Evolutionary conservation across 2,113 vertebrate species (phyloP).

Genomic region (Macquaria australasica): DNA sequence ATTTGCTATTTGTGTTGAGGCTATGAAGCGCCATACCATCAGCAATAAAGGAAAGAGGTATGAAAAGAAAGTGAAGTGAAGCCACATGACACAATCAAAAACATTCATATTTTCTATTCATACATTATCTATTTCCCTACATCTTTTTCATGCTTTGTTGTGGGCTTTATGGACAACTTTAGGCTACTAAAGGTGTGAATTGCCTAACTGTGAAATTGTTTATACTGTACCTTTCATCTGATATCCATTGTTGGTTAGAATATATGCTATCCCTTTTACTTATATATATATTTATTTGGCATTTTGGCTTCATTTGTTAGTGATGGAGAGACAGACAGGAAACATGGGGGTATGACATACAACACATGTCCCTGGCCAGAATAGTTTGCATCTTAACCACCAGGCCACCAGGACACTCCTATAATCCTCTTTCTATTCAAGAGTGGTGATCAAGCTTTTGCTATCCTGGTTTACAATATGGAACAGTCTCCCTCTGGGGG

Average conservation of each 20-base stretch:
- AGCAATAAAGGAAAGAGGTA: neutral
- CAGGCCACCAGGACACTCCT: neutral
- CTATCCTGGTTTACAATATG: neutral
- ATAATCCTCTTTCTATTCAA: neutral
- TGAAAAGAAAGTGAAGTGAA: neutral
- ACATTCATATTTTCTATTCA: neutral
- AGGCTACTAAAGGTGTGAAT: neutral
- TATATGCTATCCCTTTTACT: neutral
- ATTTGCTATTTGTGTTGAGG: neutral
- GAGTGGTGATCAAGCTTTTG: neutral
- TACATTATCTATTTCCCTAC: neutral
- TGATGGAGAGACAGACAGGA: neutral
- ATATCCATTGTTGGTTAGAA: neutral
- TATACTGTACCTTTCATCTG: neutral
- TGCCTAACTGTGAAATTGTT: neutral
- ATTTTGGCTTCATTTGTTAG: neutral
- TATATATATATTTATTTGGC: neutral
- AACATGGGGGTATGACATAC: neutral
- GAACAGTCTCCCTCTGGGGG: neutral
- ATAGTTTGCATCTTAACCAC: neutral
- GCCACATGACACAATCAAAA: neutral
- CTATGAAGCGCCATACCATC: no score
- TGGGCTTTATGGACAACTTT: neutral
- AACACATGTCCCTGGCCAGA: neutral
- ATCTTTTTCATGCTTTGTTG: neutral